These are phyloP conservation scores for Probaryconus sp. DNA, from an alignment of 1,140 invertebrate genomes.

Conservation along the genomic window DNA sequence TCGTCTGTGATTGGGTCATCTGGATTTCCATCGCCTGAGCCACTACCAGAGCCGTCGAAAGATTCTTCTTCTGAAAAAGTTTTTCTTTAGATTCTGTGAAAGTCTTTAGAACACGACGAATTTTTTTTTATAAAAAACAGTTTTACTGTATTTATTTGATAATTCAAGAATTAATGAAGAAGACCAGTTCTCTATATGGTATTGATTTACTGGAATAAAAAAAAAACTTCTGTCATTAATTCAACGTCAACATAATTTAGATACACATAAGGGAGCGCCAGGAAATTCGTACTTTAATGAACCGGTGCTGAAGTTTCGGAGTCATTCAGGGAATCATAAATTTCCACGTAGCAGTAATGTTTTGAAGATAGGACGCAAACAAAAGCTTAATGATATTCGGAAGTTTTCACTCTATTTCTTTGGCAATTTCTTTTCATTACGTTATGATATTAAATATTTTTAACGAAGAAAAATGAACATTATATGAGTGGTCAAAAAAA, in stretches of 20 bases:
- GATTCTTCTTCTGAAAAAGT: constrained; percentile 78
- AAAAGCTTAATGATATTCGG: too few species aligned
- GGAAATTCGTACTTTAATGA: constrained; percentile 5
- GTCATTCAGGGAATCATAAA: constrained; percentile 10
- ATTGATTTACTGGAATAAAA: neutral
- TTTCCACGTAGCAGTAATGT: neutral
- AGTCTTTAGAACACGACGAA: too few species aligned
- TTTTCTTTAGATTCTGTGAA: neutral
- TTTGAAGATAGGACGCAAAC: too few species aligned
- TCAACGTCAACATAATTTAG: constrained; percentile 1
- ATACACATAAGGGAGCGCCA: neutral
- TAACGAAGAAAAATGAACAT: too few species aligned
- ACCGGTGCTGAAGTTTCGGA: constrained; percentile 6
- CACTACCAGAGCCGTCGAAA: constrained; percentile 80
- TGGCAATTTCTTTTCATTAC: neutral
- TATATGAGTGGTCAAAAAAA: too few species aligned
- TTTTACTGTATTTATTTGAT: too few species aligned
- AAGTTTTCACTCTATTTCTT: too few species aligned
- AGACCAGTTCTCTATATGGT: constrained; percentile 2
- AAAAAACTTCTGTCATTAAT: constrained; percentile 9
- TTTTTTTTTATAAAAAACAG: too few species aligned
- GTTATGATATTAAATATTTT: neutral
- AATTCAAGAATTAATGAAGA: too few species aligned
- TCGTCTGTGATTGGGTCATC: constrained; percentile 78
- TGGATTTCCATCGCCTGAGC: constrained; percentile 78